These are phyloP conservation scores for Eupithecia centaureata DNA, from an alignment of 2,888 invertebrate genomes.

Conservation along the genomic window DNA sequence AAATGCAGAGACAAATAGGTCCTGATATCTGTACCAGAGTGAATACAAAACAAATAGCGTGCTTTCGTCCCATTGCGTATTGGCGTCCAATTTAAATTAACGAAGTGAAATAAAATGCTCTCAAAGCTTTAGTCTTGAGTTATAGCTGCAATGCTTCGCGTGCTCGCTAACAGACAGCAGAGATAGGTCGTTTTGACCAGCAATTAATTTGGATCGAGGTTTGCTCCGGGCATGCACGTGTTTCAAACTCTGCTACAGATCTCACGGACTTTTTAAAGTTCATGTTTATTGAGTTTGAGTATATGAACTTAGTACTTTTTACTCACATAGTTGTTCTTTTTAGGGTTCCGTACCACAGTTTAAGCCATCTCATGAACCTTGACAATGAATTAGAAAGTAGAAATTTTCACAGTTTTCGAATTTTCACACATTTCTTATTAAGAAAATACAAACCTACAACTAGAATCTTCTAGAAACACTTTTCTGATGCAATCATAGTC, in stretches of 20 bases:
- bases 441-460: too few species aligned
- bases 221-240: constrained; percentile 39
- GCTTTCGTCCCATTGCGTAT: constrained; percentile 14
- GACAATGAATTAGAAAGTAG: too few species aligned
- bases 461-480: too few species aligned
- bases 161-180: constrained; percentile 51
- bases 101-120: constrained; percentile 32
- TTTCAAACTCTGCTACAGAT: constrained; percentile 22
- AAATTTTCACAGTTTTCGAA: too few species aligned
- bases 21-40: not conserved
- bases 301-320: too few species aligned
- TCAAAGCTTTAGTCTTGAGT: constrained; percentile 34
- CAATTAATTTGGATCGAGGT: constrained; percentile 55
- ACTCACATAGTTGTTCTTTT: too few species aligned
- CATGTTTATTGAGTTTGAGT: too few species aligned
- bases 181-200: constrained; percentile 57
- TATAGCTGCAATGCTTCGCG: constrained; percentile 42
- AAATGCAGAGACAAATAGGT: not conserved
- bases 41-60: constrained; percentile 10
- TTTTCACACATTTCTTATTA: too few species aligned
- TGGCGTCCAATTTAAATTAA: constrained; percentile 40
- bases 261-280: constrained; percentile 15
- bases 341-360: too few species aligned
- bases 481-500: too few species aligned
- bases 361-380: too few species aligned